Evolutionary conservation across 2,797 vertebrate species (phyloP).

Genomic region (Microcaecilia unicolor): DNA sequence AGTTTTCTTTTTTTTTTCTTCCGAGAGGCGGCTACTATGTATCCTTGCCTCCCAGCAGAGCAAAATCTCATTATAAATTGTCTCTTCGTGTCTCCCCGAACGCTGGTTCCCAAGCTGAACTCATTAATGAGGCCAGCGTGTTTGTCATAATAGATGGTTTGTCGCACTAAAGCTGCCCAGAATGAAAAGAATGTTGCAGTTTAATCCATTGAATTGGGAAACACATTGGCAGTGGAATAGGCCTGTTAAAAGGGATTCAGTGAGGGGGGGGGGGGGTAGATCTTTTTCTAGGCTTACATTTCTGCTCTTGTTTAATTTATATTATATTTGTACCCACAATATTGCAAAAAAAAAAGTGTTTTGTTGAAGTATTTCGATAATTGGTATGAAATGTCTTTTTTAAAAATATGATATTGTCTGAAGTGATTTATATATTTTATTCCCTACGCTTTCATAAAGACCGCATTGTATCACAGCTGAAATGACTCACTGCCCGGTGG

Average conservation of each 20-base stretch:
- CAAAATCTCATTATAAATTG: slow-evolving; percentile 48
- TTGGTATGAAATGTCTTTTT: slow-evolving; percentile 33
- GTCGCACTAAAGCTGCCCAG: slow-evolving; percentile 12
- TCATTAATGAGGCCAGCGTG: slow-evolving; percentile 44
- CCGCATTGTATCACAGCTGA: slow-evolving; percentile 59
- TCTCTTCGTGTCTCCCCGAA: slow-evolving; percentile 44
- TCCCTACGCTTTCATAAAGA: slow-evolving; percentile 55
- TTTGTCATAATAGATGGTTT: slow-evolving; percentile 37
- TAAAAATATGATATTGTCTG: too few relatives aligned
- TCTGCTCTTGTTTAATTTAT: too few relatives aligned
- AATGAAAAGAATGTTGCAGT: slow-evolving; percentile 28
- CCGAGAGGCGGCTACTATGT: slow-evolving; percentile 25
- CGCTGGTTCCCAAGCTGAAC: slow-evolving; percentile 29
- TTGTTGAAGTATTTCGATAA: slow-evolving; percentile 6
- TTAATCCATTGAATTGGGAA: slow-evolving; percentile 25
- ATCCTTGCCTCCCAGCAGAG: slow-evolving; percentile 35
- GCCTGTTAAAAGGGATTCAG: slow-evolving; percentile 14
- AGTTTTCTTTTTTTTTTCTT: too few relatives aligned
- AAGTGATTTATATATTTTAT: slow-evolving; percentile 55
- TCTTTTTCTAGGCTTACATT: not conserved
- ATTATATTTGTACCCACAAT: slow-evolving; percentile 14
- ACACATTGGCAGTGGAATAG: slow-evolving; percentile 10
- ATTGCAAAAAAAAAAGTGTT: slow-evolving; percentile 12
- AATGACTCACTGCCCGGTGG: slow-evolving; percentile 50
- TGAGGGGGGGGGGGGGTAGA: slow-evolving; percentile 11